These are phyloP conservation scores for Drosophila mojavensis DNA, from an alignment of 1,140 invertebrate species.

Conservation along the genomic window DNA sequence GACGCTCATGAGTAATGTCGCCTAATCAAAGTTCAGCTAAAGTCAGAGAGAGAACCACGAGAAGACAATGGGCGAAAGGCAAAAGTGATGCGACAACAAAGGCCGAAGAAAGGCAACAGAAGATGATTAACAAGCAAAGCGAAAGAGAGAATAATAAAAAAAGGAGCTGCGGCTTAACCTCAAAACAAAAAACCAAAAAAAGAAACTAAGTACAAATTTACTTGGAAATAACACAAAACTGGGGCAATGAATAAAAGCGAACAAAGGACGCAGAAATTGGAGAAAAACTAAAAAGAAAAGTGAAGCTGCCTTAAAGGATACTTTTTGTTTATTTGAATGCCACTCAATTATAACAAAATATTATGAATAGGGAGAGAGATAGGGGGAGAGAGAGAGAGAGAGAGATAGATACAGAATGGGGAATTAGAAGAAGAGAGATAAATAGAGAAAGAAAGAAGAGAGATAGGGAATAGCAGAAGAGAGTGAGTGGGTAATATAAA, in stretches of 20 bases:
- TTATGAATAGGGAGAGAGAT: not conserved
- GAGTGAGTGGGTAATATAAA: too few species aligned
- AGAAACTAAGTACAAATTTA: slow-evolving; percentile 34
- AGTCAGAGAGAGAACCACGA: slow-evolving; percentile 30
- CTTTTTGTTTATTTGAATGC: not conserved
- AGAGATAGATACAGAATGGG: not conserved
- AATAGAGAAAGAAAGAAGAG: too few species aligned
- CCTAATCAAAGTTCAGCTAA: slow-evolving; percentile 53
- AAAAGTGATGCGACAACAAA: slow-evolving; percentile 22
- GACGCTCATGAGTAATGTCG: slow-evolving; percentile 11
- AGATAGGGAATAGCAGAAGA: too few species aligned
- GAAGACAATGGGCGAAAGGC: not conserved
- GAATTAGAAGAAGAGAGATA: too few species aligned
- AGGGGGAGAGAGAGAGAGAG: not conserved
- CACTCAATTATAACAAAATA: slow-evolving; percentile 1
- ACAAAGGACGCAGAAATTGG: slow-evolving; percentile 17
- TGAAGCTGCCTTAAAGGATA: not conserved
- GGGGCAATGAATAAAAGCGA: slow-evolving; percentile 28
- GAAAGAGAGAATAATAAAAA: slow-evolving; percentile 7
- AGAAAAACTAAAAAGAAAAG: slow-evolving; percentile 1
- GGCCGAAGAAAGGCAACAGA: not conserved
- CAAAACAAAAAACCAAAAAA: not conserved
- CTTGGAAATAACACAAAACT: slow-evolving; percentile 5
- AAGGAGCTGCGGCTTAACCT: slow-evolving; percentile 13
- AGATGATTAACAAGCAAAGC: slow-evolving; percentile 19